Evolutionary conservation across 1,140 invertebrate genomes (phyloP).

Genomic region (Chymomyza costata): DNA sequence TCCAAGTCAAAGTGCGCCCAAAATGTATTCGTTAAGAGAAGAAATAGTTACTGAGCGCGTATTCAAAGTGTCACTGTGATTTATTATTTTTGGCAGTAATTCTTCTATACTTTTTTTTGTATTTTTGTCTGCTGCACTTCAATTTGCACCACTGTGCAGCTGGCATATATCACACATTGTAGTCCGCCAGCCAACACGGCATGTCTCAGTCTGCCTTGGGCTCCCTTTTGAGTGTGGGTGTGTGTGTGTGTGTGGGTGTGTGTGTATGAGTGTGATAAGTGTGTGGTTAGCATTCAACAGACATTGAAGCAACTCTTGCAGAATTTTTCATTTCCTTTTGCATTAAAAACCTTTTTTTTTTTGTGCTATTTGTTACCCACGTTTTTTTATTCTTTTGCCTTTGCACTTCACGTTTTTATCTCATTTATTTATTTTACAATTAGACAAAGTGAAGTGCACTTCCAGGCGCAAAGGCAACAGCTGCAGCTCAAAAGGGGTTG

Average conservation of each 20-base stretch:
- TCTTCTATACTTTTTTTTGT: constrained; percentile 11
- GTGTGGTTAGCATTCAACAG: constrained; percentile 16
- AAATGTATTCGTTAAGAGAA: too few species aligned
- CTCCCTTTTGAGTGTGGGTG: too few species aligned
- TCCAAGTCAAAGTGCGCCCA: too few species aligned
- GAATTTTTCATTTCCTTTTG: constrained; percentile 55
- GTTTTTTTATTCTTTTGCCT: neutral
- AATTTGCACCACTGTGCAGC: constrained; percentile 1
- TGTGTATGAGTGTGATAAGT: constrained; percentile 9
- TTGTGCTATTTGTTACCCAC: constrained; percentile 7
- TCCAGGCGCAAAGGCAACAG: constrained; percentile 24
- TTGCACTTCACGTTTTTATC: constrained; percentile 55
- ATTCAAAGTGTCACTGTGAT: constrained; percentile 51
- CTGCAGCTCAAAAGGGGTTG: constrained; percentile 9
- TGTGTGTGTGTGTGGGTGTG: constrained; percentile 2
- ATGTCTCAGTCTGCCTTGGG: too few species aligned
- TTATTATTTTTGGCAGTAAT: constrained; percentile 63
- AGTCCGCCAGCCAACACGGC: too few species aligned
- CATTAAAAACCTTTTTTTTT: too few species aligned
- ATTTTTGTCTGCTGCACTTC: constrained; percentile 11
- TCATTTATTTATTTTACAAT: constrained; percentile 68
- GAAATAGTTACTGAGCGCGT: constrained; percentile 8
- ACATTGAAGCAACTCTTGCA: constrained; percentile 20
- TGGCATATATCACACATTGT: constrained; percentile 1
- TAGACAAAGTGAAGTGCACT: constrained; percentile 64